Percentiles rank a stretch among this genome's conserved stretches.
phyloP scores from a whole-genome alignment of 2,888 invertebrate genomes.

The Achlya flavicornis region DNA sequence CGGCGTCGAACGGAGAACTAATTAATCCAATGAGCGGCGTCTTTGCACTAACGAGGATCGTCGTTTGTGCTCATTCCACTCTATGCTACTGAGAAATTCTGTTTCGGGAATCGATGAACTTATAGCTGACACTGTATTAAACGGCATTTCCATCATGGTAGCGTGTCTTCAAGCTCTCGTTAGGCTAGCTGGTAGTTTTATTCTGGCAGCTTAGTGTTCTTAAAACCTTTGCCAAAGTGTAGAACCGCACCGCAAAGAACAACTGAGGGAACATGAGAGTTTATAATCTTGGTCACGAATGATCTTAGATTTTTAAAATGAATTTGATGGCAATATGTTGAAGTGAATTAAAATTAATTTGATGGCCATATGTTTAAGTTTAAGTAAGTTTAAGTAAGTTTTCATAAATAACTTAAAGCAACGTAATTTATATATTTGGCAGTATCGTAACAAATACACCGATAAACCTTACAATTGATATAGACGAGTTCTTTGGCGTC shows the following conservation, averaged over 20 bases:
- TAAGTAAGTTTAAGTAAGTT: too few relatives aligned
- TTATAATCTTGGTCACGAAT: too few relatives aligned
- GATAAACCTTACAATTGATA: constrained; percentile 65
- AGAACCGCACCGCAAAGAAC: too few relatives aligned
- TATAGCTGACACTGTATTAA: constrained; percentile 7
- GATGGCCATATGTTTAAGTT: too few relatives aligned
- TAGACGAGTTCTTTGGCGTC: constrained; percentile 55
- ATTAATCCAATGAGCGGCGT: constrained; percentile 80
- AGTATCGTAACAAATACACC: constrained; percentile 48
- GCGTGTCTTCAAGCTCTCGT: not conserved
- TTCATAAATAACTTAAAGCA: constrained; percentile 40
- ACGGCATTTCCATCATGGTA: not conserved
- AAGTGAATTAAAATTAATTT: constrained; percentile 45
- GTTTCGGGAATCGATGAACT: constrained; percentile 60
- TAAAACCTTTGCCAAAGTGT: too few relatives aligned
- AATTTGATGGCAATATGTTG: constrained; percentile 2
- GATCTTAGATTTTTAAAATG: too few relatives aligned
- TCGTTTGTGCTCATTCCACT: constrained; percentile 67
- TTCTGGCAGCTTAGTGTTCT: too few relatives aligned
- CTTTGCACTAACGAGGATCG: constrained; percentile 76
- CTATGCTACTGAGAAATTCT: constrained; percentile 63
- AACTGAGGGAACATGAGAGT: too few relatives aligned
- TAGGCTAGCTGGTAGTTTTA: not conserved
- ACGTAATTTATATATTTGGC: constrained; percentile 56
- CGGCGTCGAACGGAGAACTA: constrained; percentile 69